These are phyloP conservation scores for Heteractis magnifica DNA, from an alignment of 92 coral and sea anemone species.

Conservation along the genomic window DNA sequence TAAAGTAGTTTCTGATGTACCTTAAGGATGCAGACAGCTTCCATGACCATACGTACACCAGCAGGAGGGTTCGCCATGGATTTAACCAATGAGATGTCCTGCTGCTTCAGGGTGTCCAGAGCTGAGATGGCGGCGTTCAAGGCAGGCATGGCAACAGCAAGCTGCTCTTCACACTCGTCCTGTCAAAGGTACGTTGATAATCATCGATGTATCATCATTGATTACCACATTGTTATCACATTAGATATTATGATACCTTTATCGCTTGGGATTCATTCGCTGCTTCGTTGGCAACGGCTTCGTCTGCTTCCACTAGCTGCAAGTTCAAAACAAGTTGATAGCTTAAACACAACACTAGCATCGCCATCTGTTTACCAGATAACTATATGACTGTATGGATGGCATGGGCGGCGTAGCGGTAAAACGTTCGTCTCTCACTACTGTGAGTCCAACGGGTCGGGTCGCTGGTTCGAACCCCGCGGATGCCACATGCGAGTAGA, in stretches of 20 bases:
- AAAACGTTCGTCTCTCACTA: too few relatives aligned
- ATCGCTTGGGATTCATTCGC: slow-evolving; percentile 92
- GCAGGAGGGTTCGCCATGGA: slow-evolving; percentile 94
- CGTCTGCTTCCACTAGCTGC: slow-evolving; percentile 94
- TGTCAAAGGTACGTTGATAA: slow-evolving; percentile 20
- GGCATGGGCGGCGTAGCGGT: too few relatives aligned
- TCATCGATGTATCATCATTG: slow-evolving; percentile 13
- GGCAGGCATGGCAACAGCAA: slow-evolving; percentile 97
- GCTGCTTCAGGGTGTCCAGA: slow-evolving; percentile 84
- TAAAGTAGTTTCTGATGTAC: slow-evolving; percentile 38
- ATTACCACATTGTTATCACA: neutral
- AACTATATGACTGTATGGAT: neutral
- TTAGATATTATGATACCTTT: slow-evolving; percentile 53
- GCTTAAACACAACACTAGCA: neutral
- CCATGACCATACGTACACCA: slow-evolving; percentile 99
- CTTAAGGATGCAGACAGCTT: slow-evolving; percentile 94
- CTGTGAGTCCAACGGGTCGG: too few relatives aligned
- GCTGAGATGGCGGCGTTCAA: slow-evolving; percentile 90
- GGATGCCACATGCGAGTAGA: too few relatives aligned
- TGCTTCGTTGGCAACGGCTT: slow-evolving; percentile 88
- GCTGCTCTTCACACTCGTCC: slow-evolving; percentile 96
- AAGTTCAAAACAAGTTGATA: neutral
- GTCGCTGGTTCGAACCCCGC: too few relatives aligned
- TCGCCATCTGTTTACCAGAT: neutral
- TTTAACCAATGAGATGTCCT: slow-evolving; percentile 87